These are phyloP conservation scores for Varanus salvator DNA, from an alignment of 2,113 vertebrate species.

Conservation along the genomic window DNA sequence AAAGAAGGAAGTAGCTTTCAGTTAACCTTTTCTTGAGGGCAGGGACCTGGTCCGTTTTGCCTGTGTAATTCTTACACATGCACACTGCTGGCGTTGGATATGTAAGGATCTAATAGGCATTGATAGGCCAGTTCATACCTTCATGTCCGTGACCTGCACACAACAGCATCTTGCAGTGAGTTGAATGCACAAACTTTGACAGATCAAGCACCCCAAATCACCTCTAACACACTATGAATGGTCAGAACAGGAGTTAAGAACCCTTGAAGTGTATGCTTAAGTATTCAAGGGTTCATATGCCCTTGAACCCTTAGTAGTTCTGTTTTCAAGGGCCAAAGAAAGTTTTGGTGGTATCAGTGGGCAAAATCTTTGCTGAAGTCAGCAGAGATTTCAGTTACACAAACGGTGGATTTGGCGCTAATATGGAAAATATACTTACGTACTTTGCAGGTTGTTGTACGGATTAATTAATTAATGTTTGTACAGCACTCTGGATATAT, in stretches of 20 bases:
- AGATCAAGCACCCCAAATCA: neutral
- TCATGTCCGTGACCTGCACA: neutral
- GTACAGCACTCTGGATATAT: slow-evolving; percentile 42
- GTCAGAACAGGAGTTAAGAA: slow-evolving; percentile 9
- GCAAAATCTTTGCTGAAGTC: slow-evolving; percentile 16
- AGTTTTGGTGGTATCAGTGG: slow-evolving; percentile 4
- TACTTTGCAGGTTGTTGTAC: slow-evolving; percentile 37
- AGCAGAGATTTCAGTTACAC: neutral
- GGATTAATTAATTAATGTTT: slow-evolving; percentile 52
- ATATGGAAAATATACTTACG: slow-evolving; percentile 37
- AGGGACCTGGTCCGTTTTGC: neutral
- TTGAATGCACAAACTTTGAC: neutral
- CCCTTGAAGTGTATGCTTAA: neutral
- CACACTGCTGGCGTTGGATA: neutral
- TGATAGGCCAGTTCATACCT: neutral
- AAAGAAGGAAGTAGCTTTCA: neutral
- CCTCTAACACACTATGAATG: neutral
- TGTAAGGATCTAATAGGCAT: neutral
- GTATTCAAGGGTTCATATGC: neutral
- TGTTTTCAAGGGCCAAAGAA: neutral
- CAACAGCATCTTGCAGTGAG: neutral
- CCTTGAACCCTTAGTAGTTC: slow-evolving; percentile 5
- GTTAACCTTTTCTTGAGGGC: neutral
- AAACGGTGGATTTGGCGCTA: slow-evolving; percentile 8
- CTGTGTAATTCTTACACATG: neutral